Evolutionary conservation across 2,113 vertebrate genomes (phyloP).

Genomic region (Kryptolebias marmoratus): DNA sequence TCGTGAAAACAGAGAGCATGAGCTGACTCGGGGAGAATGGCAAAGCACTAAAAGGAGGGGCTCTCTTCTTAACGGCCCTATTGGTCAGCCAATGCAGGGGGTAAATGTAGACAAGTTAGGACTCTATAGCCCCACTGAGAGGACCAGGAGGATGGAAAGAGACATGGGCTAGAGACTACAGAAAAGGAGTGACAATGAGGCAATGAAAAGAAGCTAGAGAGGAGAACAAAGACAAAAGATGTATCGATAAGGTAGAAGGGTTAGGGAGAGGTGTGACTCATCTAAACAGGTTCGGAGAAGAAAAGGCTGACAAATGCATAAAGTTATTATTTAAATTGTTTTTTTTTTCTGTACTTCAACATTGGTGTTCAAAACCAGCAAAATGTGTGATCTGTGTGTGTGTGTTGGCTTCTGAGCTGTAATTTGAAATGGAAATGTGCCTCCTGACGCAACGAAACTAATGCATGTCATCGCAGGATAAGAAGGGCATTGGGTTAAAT

Average conservation of each 20-base stretch:
- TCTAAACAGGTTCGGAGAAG: slow-evolving; percentile 36
- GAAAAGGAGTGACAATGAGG: slow-evolving; percentile 32
- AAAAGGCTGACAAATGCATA: slow-evolving; percentile 38
- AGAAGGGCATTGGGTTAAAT: slow-evolving; percentile 73
- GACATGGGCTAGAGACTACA: slow-evolving; percentile 27
- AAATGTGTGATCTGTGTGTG: background rate
- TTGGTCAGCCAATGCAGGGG: slow-evolving; percentile 90
- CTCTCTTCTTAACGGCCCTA: slow-evolving; percentile 80
- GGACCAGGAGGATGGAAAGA: slow-evolving; percentile 73
- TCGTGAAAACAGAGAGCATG: slow-evolving; percentile 97
- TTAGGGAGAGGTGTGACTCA: slow-evolving; percentile 52
- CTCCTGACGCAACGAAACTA: slow-evolving; percentile 60
- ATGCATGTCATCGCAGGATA: slow-evolving; percentile 67
- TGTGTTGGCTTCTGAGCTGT: slow-evolving; percentile 29
- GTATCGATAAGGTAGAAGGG: slow-evolving; percentile 45
- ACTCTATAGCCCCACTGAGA: slow-evolving; percentile 89
- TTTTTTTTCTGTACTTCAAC: background rate
- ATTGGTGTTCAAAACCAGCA: background rate
- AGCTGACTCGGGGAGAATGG: slow-evolving; percentile 96
- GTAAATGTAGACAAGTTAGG: slow-evolving; percentile 98
- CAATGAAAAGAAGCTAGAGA: slow-evolving; percentile 64
- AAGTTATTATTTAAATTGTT: slow-evolving; percentile 56
- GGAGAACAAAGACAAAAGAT: slow-evolving; percentile 37
- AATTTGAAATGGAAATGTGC: slow-evolving; percentile 76
- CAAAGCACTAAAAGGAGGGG: slow-evolving; percentile 86